Evolutionary conservation across 2,888 invertebrate species (phyloP).

Genomic region (Lymantria dispar): DNA sequence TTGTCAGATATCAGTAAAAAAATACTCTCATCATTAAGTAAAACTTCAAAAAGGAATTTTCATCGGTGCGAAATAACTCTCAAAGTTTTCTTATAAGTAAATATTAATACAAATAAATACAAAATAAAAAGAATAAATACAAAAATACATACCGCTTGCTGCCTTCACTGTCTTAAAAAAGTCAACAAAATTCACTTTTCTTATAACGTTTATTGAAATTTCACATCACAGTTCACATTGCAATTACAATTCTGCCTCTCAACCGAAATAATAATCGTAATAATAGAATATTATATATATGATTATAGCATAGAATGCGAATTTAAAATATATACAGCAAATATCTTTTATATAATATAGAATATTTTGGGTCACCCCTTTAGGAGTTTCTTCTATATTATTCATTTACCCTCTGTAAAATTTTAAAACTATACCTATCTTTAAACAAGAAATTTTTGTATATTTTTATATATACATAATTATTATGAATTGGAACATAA

Average conservation of each 20-base stretch:
- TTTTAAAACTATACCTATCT: too few species aligned
- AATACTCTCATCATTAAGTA: too few species aligned
- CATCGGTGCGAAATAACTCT: too few species aligned
- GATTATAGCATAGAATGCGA: constrained; percentile 62
- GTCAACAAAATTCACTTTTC: constrained; percentile 19
- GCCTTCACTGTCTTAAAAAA: constrained; percentile 4
- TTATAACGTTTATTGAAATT: constrained; percentile 12
- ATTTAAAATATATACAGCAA: constrained; percentile 63
- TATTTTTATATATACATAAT: too few species aligned
- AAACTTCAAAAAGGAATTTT: too few species aligned
- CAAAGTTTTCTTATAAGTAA: too few species aligned
- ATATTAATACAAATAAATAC: too few species aligned
- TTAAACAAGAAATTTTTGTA: too few species aligned
- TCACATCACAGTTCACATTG: constrained; percentile 55
- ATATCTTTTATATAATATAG: constrained; percentile 59
- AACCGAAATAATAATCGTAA: constrained; percentile 70
- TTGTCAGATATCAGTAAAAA: too few species aligned
- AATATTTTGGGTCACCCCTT: constrained; percentile 42
- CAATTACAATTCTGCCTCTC: constrained; percentile 29
- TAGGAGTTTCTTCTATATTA: constrained; percentile 29
- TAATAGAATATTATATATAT: constrained; percentile 68
- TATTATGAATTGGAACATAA: too few species aligned
- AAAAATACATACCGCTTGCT: constrained; percentile 21
- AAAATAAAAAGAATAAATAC: not conserved
- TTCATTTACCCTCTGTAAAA: constrained; percentile 20